Base-by-base conservation (phyloP, 2,113 vertebrate genomes). In the Hypocryptadius cinnamomeus region DNA sequence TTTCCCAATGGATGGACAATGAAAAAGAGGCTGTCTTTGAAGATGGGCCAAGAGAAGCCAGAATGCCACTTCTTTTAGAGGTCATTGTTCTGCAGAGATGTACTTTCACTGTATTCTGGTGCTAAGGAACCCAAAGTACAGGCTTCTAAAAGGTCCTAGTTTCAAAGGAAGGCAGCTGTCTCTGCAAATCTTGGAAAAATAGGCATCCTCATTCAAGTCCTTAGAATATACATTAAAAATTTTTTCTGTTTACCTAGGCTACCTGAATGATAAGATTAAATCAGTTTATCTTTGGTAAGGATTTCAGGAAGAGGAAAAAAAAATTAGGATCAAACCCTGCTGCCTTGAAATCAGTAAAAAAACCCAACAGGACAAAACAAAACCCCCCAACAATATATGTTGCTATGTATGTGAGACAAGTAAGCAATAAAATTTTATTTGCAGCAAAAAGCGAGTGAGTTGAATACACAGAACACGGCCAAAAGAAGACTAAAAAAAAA, bases 21-120 rank as follows among this genome's bases (percentile, higher is more conserved):
- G 66, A 86, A 87, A 90, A 91, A 31, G 48, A 91, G 65, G 31
- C 73, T 82, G 91, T 65, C 57, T 95, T 91, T 96, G 94, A 96
- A 93, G 86, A 71, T 5, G 8, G 57, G 91, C 86, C 89, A 92
- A 79, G 48, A 89, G 63, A 59, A 91, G 65, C 31, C 79, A 84
- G 92, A 95, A 81, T 10, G 48, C 57, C n/a, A 47, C 72, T 71
- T 83, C 44, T 83, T 86, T 90, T 33, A 89, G 90, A 93, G 65
- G 80, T 90, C 83, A 84, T 68, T 12, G 4, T 51, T 92, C 89
- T 81, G 77, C 65, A 93, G 61, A 50, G 31, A 56, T 60, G 85
- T 56, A 54, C 57, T 92, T 94, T 81, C 69, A 30, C 85, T 51
- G 56, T 48, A 72, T 90, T 93, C 92, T 72, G 51, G 56, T 84